Conservation (phyloP, 2,888 invertebrate species). For the Epirrhoe alternata region DNA sequence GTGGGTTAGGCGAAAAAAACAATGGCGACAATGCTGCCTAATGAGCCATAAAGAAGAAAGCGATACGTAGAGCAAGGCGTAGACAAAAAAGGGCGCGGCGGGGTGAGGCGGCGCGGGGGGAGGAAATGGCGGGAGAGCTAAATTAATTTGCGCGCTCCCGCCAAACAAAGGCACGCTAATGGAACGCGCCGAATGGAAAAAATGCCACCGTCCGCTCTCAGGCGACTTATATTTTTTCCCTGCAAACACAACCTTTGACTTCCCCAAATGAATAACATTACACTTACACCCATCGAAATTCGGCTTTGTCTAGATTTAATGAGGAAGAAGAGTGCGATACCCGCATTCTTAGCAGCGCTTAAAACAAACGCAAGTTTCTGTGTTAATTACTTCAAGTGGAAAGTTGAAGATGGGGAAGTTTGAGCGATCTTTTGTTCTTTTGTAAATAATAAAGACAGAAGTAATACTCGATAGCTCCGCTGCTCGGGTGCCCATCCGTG, state of each 20-base stretch:
- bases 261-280: conserved; percentile 84
- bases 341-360: conserved; percentile 63
- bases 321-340: conserved; percentile 74
- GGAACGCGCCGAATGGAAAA: conserved; percentile 86
- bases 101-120: conserved; percentile 66
- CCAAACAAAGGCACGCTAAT: conserved; percentile 86
- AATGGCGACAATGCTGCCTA: conserved; percentile 84
- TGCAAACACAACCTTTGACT: conserved; percentile 84
- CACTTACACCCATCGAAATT: conserved; percentile 72
- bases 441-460: conserved; percentile 4
- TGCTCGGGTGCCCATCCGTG: neutral
- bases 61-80: conserved; percentile 85
- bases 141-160: conserved; percentile 86
- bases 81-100: conserved; percentile 82
- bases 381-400: conserved; percentile 68
- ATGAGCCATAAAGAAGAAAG: conserved; percentile 86
- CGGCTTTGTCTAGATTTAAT: conserved; percentile 78
- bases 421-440: conserved; percentile 46
- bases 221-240: conserved; percentile 72
- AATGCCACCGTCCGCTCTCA: conserved; percentile 85
- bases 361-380: conserved; percentile 67
- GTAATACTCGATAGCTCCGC: neutral
- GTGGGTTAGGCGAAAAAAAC: conserved; percentile 79
- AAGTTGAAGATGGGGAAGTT: conserved; percentile 56
- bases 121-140: conserved; percentile 85